Evolutionary conservation across 2,113 vertebrate species (phyloP), one percentile per base, ranked within the genome.

Genomic region (Dolichotis patagonum): DNA sequence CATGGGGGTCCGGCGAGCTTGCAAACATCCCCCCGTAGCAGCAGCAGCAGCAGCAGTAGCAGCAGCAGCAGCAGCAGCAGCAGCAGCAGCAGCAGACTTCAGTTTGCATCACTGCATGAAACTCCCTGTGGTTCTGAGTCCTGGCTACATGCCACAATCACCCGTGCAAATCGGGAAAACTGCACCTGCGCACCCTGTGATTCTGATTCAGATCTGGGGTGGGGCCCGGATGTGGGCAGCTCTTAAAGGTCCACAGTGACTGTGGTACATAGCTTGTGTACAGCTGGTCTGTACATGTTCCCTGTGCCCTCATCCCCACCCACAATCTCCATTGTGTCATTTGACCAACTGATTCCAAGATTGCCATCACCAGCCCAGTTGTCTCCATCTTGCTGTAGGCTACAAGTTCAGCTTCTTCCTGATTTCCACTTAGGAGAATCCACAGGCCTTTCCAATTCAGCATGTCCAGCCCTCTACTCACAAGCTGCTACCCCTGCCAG

Each of bases 181-280:
- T 41, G 38, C 58, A 77, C 71, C 38, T 63, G 75, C 62, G 69
- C 54, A 38, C 54, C 90, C 41, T 7, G 9, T 54, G 62, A 35
- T 84, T 93, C 90, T 85, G 87, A 96, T 87, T 94, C 81, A 87
- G 75, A 86, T 77, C 67, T 86, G 26, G 80, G 92, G 85, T 91
- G 91, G 65, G 60, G 89, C 83, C 83, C 13, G 0, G 96, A 90
- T 77, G 60, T 88, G 41, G 85, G 92, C 60, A 52, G 83, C 62
- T 96, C 73, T 92, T 62, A 54, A 96, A 97, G 90, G 77, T 75
- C 94, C 84, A 65, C 83, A 56, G 69, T 71, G 82, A 41, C 73
- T 71, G 65, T 65, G 63, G 46, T 46, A 43, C 96, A 81, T n/a
- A 69, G 52, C 52, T 78, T 67, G 85, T 65, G 24, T 52, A 22